Conservation (phyloP, 2,888 invertebrate genomes). For the Apodemia duryi region DNA sequence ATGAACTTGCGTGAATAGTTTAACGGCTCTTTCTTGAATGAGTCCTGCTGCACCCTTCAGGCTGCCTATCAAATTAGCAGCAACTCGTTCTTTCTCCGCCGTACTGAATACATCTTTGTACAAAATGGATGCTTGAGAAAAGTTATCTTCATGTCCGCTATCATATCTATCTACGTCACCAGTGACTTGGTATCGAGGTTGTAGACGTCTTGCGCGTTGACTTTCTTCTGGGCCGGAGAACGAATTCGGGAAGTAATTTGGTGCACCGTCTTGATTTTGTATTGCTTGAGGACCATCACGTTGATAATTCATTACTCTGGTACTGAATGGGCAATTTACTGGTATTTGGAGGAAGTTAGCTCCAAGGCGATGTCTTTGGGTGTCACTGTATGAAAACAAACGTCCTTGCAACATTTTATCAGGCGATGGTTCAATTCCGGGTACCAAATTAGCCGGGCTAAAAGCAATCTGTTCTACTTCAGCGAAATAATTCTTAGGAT, state of each 20-base stretch:
- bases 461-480: slow-evolving; percentile 97
- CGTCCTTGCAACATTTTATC: slow-evolving; percentile 96
- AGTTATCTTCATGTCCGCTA: slow-evolving; percentile 93
- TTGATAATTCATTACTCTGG: slow-evolving; percentile 87
- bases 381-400: slow-evolving; percentile 93
- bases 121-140: slow-evolving; percentile 88
- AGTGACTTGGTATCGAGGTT: slow-evolving; percentile 77
- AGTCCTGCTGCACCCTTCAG: slow-evolving; percentile 89
- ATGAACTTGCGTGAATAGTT: slow-evolving; percentile 90
- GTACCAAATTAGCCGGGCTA: slow-evolving; percentile 92
- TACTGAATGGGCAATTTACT: slow-evolving; percentile 95
- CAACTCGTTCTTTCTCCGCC: slow-evolving; percentile 84
- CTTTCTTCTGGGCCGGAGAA: slow-evolving; percentile 91
- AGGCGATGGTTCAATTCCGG: slow-evolving; percentile 95
- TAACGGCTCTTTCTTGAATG: slow-evolving; percentile 91
- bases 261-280: slow-evolving; percentile 90
- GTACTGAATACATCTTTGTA: slow-evolving; percentile 89
- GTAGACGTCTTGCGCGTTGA: slow-evolving; percentile 80
- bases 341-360: slow-evolving; percentile 95
- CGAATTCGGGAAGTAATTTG: slow-evolving; percentile 98
- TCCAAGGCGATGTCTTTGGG: slow-evolving; percentile 92
- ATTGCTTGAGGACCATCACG: slow-evolving; percentile 91
- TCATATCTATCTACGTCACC: slow-evolving; percentile 92
- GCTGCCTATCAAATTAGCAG: slow-evolving; percentile 89
- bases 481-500: slow-evolving; percentile 95